Evolutionary conservation across 2,113 vertebrate species (phyloP).

Genomic region (Mastomys natalensis): DNA sequence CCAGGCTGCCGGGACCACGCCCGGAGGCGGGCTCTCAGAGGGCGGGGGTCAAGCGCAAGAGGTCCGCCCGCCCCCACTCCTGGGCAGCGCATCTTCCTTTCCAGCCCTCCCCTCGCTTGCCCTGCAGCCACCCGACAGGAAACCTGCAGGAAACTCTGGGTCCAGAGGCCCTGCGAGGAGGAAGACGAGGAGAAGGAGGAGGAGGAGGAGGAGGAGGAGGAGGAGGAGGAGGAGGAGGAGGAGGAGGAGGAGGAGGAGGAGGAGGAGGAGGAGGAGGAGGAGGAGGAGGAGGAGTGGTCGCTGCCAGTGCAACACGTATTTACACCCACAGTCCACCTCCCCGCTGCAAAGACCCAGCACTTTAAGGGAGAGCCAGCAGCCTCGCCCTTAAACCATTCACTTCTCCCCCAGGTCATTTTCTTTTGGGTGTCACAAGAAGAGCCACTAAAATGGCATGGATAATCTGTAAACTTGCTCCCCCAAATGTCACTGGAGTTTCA

Average conservation of each 20-base stretch:
- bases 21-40: constrained; percentile 30
- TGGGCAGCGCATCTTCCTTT: constrained; percentile 66
- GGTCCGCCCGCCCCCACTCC: constrained; percentile 29
- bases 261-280: neutral
- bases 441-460: neutral
- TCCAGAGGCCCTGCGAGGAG: neutral
- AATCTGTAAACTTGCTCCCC: neutral
- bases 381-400: neutral
- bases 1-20: constrained; percentile 3
- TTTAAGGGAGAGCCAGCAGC: neutral
- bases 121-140: constrained; percentile 21
- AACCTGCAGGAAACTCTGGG: constrained; percentile 45
- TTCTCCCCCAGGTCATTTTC: neutral
- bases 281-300: neutral
- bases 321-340: accelerated
- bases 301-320: neutral
- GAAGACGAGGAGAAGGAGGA: no score
- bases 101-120: neutral
- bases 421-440: neutral
- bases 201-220: neutral
- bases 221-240: neutral
- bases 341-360: accelerated
- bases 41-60: neutral
- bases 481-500: neutral
- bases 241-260: neutral